Evolutionary conservation across 2,888 invertebrate species (phyloP), one percentile per base, ranked within the genome.

Genomic region (Thalpophila matura): DNA sequence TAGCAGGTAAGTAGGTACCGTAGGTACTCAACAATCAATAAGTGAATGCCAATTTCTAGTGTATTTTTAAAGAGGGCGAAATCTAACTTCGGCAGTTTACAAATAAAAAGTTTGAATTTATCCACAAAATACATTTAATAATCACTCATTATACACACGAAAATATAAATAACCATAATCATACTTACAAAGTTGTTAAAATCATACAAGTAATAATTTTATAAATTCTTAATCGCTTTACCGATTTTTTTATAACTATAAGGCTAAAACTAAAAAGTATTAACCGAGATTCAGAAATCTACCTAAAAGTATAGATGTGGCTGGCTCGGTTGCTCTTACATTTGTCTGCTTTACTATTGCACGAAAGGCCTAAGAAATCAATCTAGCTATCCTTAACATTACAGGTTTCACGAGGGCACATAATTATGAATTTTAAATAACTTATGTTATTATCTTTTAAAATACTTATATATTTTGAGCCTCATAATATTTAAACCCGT

Each of bases 101-200:
- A 1, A 62, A 26, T 37, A 6, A 66, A 50, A 45, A 16, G 0
- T 3, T 24, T 12, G 27, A 0, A 24, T 24, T 6, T 2, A 35
- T 49, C 27, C 31, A 54, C 33, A 54, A 45, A 54, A 68, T 22
- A 45, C 29, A 61, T 67, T 62, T 69, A 67, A 38, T 38, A n/a
- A 26, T 66, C 14, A 37, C 35, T 35, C 26, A 26, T 27, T 16
- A 35, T 27, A 16, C 18, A 66, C 31, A 59, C 29, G 45, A 33
- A 47, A 61, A 26, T 6, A 27, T 3, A 20, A n/a, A n/a, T n/a
- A n/a, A n/a, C n/a, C 35, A 33, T 12, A 1, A 29, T 16, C 5
- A 53, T 43, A 46, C 7, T 33, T 14, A 37, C 5, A 65, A 22
- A 63, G 24, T 6, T n/a, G 4, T 16, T 27, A 2, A 27, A 42